Conservation (phyloP, 2,113 vertebrate species). For the Ornithorhynchus anatinus region DNA sequence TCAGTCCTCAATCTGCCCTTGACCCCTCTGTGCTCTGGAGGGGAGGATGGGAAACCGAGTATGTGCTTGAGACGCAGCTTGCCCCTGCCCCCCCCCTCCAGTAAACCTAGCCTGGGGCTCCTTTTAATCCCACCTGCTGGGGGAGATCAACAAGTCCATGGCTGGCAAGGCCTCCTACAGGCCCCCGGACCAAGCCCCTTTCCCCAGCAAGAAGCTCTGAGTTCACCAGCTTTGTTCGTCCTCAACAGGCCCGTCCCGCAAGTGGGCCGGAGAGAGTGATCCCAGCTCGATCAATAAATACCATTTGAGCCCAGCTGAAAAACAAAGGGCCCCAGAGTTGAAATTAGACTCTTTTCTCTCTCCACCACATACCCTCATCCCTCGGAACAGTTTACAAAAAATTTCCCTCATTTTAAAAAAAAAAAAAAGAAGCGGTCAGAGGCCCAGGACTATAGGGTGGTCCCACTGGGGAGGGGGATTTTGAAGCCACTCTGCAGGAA, state of each 20-base stretch:
- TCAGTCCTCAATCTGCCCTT: too few relatives aligned
- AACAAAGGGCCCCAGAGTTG: slow-evolving; percentile 51
- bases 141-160: too few relatives aligned
- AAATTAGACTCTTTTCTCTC: not conserved
- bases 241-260: not conserved
- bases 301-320: slow-evolving; percentile 39
- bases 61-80: too few relatives aligned
- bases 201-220: too few relatives aligned
- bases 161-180: too few relatives aligned
- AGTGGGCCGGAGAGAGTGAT: rapidly evolving
- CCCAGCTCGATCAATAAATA: slow-evolving; percentile 28
- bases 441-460: slow-evolving; percentile 57
- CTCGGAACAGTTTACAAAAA: slow-evolving; percentile 26
- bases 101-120: too few relatives aligned
- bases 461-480: slow-evolving; percentile 68
- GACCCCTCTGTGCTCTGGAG: too few relatives aligned
- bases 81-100: too few relatives aligned
- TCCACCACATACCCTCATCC: not conserved
- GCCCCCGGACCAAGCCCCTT: too few relatives aligned
- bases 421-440: not conserved
- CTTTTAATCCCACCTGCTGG: too few relatives aligned
- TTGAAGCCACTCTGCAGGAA: slow-evolving; percentile 71
- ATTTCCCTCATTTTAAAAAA: slow-evolving; percentile 37
- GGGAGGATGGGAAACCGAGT: too few relatives aligned
- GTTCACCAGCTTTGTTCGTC: too few relatives aligned